Base-by-base conservation (phyloP, 1,140 invertebrate genomes). In the Chironomus striatipennis region DNA sequence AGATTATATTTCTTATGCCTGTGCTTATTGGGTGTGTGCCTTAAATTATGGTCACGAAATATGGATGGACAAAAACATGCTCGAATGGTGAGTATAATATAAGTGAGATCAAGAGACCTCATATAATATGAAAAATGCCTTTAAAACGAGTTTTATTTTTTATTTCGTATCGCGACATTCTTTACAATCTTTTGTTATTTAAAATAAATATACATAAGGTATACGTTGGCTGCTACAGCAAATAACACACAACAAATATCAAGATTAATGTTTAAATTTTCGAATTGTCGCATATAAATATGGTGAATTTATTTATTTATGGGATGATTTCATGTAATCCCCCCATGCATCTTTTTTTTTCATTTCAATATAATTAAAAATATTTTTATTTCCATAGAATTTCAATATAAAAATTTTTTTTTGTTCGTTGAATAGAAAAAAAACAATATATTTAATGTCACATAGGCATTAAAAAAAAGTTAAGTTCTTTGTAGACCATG, bases 131-230 rank as follows among this genome's bases (percentile, higher is more conserved):
- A 34, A 34, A 34, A 34, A 34, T 34, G 24, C 24, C 24, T 34
- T 34, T 34, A 34, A 57, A 57, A 57, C 47, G n/a, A 57, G 47
- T 57, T 57, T 47, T 47, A 12, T 47, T 2, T 8, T 47, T 47
- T 47, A 47, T 47, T 47, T n/a, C 47, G 15, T n/a, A 57, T n/a
- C 47, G n/a, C 47, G 47, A 57, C 47, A 57, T 57, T 57, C 47
- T 57, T 57, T 57, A n/a, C 9, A 47, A 8, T 8, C 15, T 15
- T 47, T 15, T 47, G 43, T 47, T 47, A 15, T 34, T 34, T 34
- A 34, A 34, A 34, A 34, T 34, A 34, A 34, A 34, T 34, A 34
- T 34, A 34, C 5, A 34, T 34, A 34, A 34, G 24, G 24, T 34
- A 34, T 34, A 34, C 5, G 5, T 5, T 2, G 24, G 2, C 5